Evolutionary conservation across 2,888 invertebrate genomes (phyloP).

Genomic region (Lasioglossum figueresi): DNA sequence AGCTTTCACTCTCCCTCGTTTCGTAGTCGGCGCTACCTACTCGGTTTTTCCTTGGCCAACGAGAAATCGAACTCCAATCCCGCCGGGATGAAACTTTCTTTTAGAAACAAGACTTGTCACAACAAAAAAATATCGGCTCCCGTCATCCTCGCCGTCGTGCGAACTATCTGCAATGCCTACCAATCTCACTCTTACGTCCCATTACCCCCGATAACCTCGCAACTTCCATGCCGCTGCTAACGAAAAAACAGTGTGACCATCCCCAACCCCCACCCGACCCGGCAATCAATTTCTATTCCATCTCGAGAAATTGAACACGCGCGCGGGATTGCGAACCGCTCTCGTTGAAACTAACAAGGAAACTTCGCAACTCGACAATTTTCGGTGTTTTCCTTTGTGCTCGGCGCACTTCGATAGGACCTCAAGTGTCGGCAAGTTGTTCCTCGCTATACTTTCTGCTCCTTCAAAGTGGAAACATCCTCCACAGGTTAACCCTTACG

Average conservation of each 20-base stretch:
- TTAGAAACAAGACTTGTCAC: conserved; percentile 35
- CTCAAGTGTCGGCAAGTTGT: neutral
- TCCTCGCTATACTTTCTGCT: neutral
- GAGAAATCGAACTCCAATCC: conserved; percentile 59
- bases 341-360: neutral
- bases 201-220: neutral
- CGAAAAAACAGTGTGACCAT: neutral
- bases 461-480: neutral
- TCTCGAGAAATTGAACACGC: neutral
- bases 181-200: conserved; percentile 6
- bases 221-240: neutral
- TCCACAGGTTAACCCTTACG: neutral
- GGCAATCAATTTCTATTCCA: neutral
- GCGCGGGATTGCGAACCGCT: neutral
- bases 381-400: neutral
- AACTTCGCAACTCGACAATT: conserved; percentile 1
- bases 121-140: conserved; percentile 19
- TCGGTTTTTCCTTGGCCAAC: conserved; percentile 25
- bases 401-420: neutral
- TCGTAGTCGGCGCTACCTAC: conserved; percentile 26
- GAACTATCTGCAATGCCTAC: neutral
- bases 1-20: conserved; percentile 43
- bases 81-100: conserved; percentile 36
- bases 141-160: neutral
- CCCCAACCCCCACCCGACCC: too few relatives aligned